Conservation (phyloP, 2,797 vertebrate genomes). For the Ispidina lecontei region DNA sequence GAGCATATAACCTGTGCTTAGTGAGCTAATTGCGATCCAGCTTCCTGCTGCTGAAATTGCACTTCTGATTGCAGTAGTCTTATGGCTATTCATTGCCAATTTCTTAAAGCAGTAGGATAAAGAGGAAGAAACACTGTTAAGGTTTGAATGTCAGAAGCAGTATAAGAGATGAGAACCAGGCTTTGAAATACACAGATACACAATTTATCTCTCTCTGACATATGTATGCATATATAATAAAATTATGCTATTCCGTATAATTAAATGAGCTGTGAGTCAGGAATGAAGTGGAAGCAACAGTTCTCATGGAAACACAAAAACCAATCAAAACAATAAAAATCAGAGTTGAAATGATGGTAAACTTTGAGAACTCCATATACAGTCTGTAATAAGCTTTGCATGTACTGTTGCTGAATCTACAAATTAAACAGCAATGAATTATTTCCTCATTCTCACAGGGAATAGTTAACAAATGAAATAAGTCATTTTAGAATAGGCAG, state of each 20-base stretch:
- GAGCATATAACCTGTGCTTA: background rate
- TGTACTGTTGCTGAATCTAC: background rate
- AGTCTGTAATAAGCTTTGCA: background rate
- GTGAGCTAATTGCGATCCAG: background rate
- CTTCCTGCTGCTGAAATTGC: background rate
- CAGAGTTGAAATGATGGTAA: background rate
- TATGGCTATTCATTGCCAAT: background rate
- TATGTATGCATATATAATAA: background rate
- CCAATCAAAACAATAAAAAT: background rate
- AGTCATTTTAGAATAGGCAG: background rate
- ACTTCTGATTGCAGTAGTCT: background rate
- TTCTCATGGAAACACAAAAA: background rate
- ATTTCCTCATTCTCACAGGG: background rate
- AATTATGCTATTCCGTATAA: background rate
- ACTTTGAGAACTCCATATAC: background rate
- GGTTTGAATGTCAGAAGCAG: background rate
- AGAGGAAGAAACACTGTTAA: background rate
- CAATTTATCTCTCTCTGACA: background rate
- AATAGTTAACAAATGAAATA: background rate
- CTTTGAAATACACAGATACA: background rate
- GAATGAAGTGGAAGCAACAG: background rate
- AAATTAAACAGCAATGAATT: background rate
- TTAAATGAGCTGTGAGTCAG: background rate
- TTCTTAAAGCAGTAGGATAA: background rate
- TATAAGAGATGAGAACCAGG: background rate